Conservation (phyloP, 2,113 vertebrate species). For the Progne subis region DNA sequence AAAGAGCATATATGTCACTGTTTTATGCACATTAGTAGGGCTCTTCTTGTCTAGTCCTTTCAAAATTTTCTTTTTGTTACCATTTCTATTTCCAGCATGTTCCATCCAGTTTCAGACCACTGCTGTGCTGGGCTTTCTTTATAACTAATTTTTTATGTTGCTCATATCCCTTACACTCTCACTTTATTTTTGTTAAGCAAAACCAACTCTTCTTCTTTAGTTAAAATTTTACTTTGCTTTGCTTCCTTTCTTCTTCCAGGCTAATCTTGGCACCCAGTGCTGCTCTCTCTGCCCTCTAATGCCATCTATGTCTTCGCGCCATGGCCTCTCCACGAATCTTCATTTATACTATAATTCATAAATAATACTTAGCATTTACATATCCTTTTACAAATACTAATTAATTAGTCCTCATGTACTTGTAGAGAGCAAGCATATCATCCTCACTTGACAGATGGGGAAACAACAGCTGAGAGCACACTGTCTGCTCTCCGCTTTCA, state of each 20-base stretch:
- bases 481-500: neutral
- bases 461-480: conserved; percentile 15
- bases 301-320: neutral
- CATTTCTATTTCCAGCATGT: neutral
- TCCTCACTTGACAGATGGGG: conserved; percentile 31
- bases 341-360: conserved; percentile 31
- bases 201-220: neutral
- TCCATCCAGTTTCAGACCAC: neutral
- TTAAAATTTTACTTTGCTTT: neutral
- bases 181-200: neutral
- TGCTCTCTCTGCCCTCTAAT: neutral
- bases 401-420: conserved; percentile 34
- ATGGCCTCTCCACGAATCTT: neutral
- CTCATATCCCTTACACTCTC: neutral
- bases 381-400: conserved; percentile 50
- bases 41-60: neutral
- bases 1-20: neutral
- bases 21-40: neutral
- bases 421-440: conserved; percentile 3
- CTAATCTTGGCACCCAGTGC: neutral
- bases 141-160: neutral
- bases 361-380: conserved; percentile 40
- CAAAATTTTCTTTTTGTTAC: neutral
- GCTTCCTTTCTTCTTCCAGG: neutral
- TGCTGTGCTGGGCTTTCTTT: neutral